phyloP scores from a whole-genome alignment of 2,113 vertebrate genomes.

The Ophiodon elongatus region DNA sequence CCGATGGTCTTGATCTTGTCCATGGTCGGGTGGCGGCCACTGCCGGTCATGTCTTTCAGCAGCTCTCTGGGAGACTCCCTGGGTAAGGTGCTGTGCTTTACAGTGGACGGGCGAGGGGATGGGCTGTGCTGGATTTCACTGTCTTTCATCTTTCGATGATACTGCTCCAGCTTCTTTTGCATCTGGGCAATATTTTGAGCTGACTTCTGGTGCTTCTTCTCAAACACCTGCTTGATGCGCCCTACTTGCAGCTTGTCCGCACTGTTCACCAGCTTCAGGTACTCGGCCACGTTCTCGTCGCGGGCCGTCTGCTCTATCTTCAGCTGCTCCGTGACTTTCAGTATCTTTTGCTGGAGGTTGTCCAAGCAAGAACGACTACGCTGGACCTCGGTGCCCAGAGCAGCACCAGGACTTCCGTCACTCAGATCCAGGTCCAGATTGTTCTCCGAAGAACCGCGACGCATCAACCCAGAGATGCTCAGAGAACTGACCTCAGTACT shows the following conservation, averaged over 20 bases:
- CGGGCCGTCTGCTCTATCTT: slow-evolving; percentile 95
- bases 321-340: slow-evolving; percentile 97
- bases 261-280: slow-evolving; percentile 95
- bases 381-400: slow-evolving; percentile 85
- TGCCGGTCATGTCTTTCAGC: slow-evolving; percentile 91
- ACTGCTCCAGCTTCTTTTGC: slow-evolving; percentile 97
- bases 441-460: slow-evolving; percentile 87
- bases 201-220: slow-evolving; percentile 98
- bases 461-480: slow-evolving; percentile 76
- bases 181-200: slow-evolving; percentile 94
- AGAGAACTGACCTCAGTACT: slow-evolving; percentile 84
- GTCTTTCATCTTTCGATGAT: slow-evolving; percentile 93
- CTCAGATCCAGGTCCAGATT: slow-evolving; percentile 77
- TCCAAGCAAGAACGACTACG: slow-evolving; percentile 91
- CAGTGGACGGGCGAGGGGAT: slow-evolving; percentile 1
- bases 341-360: slow-evolving; percentile 96
- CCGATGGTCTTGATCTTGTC: slow-evolving; percentile 95
- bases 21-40: slow-evolving; percentile 90
- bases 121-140: slow-evolving; percentile 82
- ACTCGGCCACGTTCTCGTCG: slow-evolving; percentile 95
- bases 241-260: slow-evolving; percentile 95
- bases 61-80: slow-evolving; percentile 91
- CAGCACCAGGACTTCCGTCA: slow-evolving; percentile 39
- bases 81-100: slow-evolving; percentile 78
- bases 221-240: slow-evolving; percentile 97